Evolutionary conservation across 1,140 invertebrate genomes (phyloP).

Genomic region (Cephus cinctus): DNA sequence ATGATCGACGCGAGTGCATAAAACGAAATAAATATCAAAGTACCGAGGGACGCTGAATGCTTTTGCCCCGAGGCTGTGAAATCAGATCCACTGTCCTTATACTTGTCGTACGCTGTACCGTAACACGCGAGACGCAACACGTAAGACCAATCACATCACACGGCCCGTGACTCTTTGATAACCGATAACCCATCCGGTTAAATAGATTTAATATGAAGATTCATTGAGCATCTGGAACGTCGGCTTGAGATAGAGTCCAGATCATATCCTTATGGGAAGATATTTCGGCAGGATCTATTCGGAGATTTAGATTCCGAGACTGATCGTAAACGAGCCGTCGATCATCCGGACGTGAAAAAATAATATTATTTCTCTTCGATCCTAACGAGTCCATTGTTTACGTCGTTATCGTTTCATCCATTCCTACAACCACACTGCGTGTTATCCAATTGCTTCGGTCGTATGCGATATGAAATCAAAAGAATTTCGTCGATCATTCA

Average conservation of each 20-base stretch:
- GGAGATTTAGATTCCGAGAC: neutral
- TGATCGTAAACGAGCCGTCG: neutral
- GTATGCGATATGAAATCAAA: too few relatives aligned
- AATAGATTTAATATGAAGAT: neutral
- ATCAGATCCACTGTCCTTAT: constrained; percentile 3
- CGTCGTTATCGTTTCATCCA: too few relatives aligned
- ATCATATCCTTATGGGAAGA: constrained; percentile 1
- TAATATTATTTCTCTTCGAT: too few relatives aligned
- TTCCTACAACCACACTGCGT: too few relatives aligned
- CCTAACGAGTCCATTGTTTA: too few relatives aligned
- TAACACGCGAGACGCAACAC: neutral
- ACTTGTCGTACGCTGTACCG: neutral
- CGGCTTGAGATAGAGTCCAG: neutral
- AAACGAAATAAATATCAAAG: neutral
- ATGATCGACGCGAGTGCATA: neutral
- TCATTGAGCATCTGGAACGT: neutral
- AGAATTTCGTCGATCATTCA: too few relatives aligned
- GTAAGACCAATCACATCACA: neutral
- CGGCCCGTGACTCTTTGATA: neutral
- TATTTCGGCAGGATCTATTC: neutral
- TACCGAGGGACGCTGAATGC: neutral
- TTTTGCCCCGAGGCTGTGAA: constrained; percentile 1
- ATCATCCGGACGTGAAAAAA: too few relatives aligned
- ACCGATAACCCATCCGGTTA: constrained; percentile 2
- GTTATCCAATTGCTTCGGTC: too few relatives aligned